Evolutionary conservation across 2,797 vertebrate genomes (phyloP).

Genomic region (Notolepis coatsorum): DNA sequence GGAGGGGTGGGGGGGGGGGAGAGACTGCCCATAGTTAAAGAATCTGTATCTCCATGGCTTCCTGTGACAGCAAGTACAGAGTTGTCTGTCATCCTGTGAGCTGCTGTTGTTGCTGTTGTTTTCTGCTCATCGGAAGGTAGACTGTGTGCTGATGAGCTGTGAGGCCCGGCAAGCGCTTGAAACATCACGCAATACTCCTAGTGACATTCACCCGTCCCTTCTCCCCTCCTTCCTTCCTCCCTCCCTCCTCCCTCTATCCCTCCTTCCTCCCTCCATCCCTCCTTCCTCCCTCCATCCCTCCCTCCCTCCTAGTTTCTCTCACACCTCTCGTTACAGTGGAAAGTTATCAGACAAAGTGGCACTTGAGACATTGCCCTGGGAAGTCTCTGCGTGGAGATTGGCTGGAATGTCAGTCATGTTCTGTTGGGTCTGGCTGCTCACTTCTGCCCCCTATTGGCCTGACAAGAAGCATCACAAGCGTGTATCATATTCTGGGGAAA

Average conservation of each 20-base stretch:
- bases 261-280: background rate
- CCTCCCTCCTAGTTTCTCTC: slow-evolving; percentile 45
- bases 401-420: slow-evolving; percentile 66
- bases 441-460: slow-evolving; percentile 84
- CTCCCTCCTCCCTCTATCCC: background rate
- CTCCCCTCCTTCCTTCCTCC: slow-evolving; percentile 34
- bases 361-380: slow-evolving; percentile 77
- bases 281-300: slow-evolving; percentile 45
- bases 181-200: slow-evolving; percentile 62
- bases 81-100: slow-evolving; percentile 49
- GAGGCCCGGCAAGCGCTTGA: slow-evolving; percentile 65
- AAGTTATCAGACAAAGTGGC: slow-evolving; percentile 80
- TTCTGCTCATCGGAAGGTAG: slow-evolving; percentile 64
- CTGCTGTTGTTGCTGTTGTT: slow-evolving; percentile 58
- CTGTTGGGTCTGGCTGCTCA: slow-evolving; percentile 59
- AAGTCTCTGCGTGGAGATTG: slow-evolving; percentile 74
- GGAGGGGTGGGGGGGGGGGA: background rate
- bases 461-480: slow-evolving; percentile 61
- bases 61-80: slow-evolving; percentile 18
- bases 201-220: slow-evolving; percentile 67
- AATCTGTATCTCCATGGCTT: no score
- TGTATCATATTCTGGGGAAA: slow-evolving; percentile 34
- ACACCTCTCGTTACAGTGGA: slow-evolving; percentile 73
- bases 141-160: slow-evolving; percentile 67
- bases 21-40: background rate